These are phyloP conservation scores for Dinocampus coccinellae DNA, from an alignment of 2,888 invertebrate species.

Conservation along the genomic window DNA sequence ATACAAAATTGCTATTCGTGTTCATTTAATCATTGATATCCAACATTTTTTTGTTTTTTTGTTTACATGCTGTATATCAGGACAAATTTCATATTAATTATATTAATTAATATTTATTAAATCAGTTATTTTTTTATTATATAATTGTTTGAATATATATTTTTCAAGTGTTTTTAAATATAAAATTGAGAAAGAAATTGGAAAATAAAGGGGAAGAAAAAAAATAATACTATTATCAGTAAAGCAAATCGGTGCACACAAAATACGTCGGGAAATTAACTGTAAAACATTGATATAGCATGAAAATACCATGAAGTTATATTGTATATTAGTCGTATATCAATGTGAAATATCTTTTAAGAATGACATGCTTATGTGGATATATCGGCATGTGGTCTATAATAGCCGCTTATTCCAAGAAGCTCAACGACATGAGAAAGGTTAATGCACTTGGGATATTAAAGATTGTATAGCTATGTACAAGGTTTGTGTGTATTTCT, in stretches of 20 bases:
- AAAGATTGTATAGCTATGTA: conserved; percentile 24
- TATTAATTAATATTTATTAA: too few relatives aligned
- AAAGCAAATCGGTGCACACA: not conserved
- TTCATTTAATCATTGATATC: too few relatives aligned
- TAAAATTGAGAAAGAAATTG: not conserved
- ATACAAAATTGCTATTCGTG: not conserved
- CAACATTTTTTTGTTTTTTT: too few relatives aligned
- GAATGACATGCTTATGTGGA: conserved; percentile 57
- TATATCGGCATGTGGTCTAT: conserved; percentile 55
- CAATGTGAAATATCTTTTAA: conserved; percentile 57
- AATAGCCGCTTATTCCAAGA: conserved; percentile 33
- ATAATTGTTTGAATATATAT: not conserved
- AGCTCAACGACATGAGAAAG: conserved; percentile 20
- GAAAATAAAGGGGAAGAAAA: too few relatives aligned
- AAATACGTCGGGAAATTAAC: not conserved
- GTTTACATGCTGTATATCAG: too few relatives aligned
- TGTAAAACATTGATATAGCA: not conserved
- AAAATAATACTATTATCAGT: not conserved
- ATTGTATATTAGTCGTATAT: conserved; percentile 53
- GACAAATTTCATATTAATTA: too few relatives aligned
- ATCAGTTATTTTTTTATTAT: not conserved
- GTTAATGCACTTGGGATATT: conserved; percentile 26
- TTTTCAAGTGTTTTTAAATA: not conserved
- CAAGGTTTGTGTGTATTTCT: not conserved
- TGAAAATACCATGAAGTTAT: not conserved